phyloP scores from a whole-genome alignment of 2,797 vertebrate genomes.

The Xiphophorus birchmanni region DNA sequence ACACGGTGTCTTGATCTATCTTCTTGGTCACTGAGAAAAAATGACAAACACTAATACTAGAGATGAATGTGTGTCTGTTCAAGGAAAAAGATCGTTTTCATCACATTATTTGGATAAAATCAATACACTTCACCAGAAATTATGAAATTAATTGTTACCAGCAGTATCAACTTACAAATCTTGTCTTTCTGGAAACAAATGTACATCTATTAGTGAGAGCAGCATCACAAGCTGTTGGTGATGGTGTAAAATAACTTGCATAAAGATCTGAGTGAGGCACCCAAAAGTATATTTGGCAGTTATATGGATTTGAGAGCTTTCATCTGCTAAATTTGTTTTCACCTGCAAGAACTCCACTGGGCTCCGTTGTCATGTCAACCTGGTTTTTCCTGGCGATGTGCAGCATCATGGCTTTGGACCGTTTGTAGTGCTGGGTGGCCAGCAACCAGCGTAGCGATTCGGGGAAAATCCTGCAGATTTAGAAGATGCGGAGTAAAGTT shows the following conservation, averaged over 20 bases:
- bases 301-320: neutral
- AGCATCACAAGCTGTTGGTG: neutral
- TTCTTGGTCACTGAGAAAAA: slow-evolving; percentile 13
- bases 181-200: neutral
- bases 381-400: slow-evolving; percentile 88
- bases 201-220: neutral
- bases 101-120: neutral
- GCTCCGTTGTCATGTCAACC: slow-evolving; percentile 83
- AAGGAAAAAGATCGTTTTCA: neutral
- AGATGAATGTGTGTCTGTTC: neutral
- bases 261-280: slow-evolving; percentile 19
- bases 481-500: slow-evolving; percentile 7
- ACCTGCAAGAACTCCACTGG: slow-evolving; percentile 89
- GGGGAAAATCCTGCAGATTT: slow-evolving; percentile 88
- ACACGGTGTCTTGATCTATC: slow-evolving; percentile 32
- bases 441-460: slow-evolving; percentile 97
- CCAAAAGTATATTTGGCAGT: neutral
- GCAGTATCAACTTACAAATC: neutral
- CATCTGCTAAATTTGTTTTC: slow-evolving; percentile 47
- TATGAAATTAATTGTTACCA: neutral
- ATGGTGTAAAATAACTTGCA: slow-evolving; percentile 6
- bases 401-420: slow-evolving; percentile 91
- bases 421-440: slow-evolving; percentile 93
- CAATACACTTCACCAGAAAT: neutral
- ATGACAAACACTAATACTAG: neutral